Base-by-base conservation (phyloP, 2,113 vertebrate species). In the Theristicus caerulescens region DNA sequence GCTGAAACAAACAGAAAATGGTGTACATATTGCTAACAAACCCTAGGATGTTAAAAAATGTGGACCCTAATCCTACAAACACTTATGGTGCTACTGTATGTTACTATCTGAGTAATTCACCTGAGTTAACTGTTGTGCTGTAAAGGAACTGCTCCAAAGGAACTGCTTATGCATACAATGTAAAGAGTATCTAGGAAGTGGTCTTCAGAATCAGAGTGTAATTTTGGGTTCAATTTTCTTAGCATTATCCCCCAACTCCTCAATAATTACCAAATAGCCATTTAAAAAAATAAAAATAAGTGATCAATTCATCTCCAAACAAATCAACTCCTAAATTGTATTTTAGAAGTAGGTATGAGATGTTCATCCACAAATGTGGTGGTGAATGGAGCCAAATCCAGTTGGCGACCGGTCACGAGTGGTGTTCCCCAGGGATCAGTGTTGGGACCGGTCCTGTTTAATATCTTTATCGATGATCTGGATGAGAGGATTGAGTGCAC, bases 1-100 rank as follows among this genome's bases (percentile, higher is more conserved):
- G 86, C 82, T 93, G 86, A 93, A 96, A 87, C n/a, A 91, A 94
- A 82, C n/a, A 86, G 58, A 94, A 94, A 94, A 67, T 62, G 32
- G 42, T 87, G 67, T 55, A 87, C 13, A 65, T 36, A 65, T 36
- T 69, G 64, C 54, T 91, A 87, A 77, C 16, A 81, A 86, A 93
- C 19, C 42, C 26, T 31, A 65, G 32, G 64, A 87, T 74, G 54
- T 70, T 89, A 80, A 85, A 88, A 70, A 89, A 49, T 18, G 20
- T 38, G 77, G 78, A 61, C 10, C 19, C 46, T 51, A 62, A 82
- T 70, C 32, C 70, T 80, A 86, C 70, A 89, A 82, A 94, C 46
- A 61, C 16, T 79, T 86, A 16, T 0, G 18, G 40, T 82, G 59
- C 40, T 92, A 49, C 66, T 85, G 13, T 59, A 74, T 62, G 70